These are phyloP conservation scores for Lydus trimaculatus DNA, from an alignment of 2,888 invertebrate species.

Conservation along the genomic window DNA sequence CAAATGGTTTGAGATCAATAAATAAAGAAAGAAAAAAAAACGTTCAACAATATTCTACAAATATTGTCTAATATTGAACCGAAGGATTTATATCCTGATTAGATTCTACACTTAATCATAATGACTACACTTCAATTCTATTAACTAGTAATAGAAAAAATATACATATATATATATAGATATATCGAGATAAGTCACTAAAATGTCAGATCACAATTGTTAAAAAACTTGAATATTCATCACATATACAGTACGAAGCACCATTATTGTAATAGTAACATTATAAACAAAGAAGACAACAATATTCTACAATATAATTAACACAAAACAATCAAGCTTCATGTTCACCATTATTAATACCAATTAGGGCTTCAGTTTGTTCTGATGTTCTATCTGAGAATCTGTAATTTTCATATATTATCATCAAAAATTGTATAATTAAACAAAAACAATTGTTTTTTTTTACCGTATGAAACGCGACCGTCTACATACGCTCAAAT, in stretches of 20 bases:
- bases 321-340: conserved; percentile 59
- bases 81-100: neutral
- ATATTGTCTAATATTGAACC: neutral
- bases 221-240: conserved; percentile 22
- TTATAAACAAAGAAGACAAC: conserved; percentile 13
- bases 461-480: conserved; percentile 64
- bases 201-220: conserved; percentile 22
- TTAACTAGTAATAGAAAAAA: conserved; percentile 1
- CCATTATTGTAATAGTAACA: neutral
- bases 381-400: conserved; percentile 71
- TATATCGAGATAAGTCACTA: neutral
- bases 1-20: neutral
- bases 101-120: neutral
- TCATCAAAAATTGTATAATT: too few relatives aligned
- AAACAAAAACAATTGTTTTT: too few relatives aligned
- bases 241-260: conserved; percentile 24
- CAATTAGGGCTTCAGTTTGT: conserved; percentile 74
- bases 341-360: conserved; percentile 66
- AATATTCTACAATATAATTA: neutral
- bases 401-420: conserved; percentile 59
- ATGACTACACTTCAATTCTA: neutral
- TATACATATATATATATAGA: neutral
- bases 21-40: neutral
- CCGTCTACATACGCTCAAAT: conserved; percentile 61
- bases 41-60: neutral